A percentile compares a stretch with the other conserved stretches of the same genome.
phyloP scores from a whole-genome alignment of 2,113 vertebrate genomes.

The pig (Sus scrofa) region T2T-Sscrofa CM000830.6:92186501-92187000 shows the following conservation, averaged over 20 bases:
- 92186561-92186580: slow-evolving; percentile 15
- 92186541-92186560: background rate
- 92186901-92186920: no score
- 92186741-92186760: background rate
- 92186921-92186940: no score
- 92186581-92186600: background rate
- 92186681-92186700: background rate
- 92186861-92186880: no score
- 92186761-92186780: background rate
- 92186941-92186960: no score
- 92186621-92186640: background rate
- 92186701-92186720: background rate
- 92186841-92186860: no score
- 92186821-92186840: no score
- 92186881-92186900: no score
- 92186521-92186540: background rate
- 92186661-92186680: background rate
- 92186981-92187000: background rate
- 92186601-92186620: background rate
- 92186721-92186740: background rate
- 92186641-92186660: background rate
- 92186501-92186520: background rate
- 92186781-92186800: no score
- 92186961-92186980: no score
- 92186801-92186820: no score